Percentiles rank a stretch among this genome's conserved stretches.
Evolutionary conservation across 2,888 invertebrate genomes (phyloP).

Genomic region (Rotaria socialis): DNA sequence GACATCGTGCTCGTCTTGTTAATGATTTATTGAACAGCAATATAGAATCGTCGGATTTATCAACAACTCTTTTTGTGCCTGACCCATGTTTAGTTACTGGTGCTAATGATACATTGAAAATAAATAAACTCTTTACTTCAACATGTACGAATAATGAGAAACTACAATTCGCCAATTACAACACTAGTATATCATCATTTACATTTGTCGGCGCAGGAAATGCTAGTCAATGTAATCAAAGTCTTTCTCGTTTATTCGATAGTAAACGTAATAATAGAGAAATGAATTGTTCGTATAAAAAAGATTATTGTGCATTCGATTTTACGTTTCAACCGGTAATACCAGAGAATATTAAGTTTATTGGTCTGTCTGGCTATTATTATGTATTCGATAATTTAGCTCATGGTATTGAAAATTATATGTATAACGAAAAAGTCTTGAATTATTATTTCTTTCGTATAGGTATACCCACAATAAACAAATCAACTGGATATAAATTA

Average conservation of each 20-base stretch:
- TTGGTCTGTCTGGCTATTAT: slow-evolving; percentile 29
- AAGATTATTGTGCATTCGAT: slow-evolving; percentile 28
- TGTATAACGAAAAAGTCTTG: too few species aligned
- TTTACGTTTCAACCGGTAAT: slow-evolving; percentile 2
- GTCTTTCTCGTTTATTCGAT: not conserved
- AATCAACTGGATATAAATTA: not conserved
- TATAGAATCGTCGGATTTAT: too few species aligned
- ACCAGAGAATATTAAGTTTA: not conserved
- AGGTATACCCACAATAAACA: not conserved
- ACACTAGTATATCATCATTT: not conserved
- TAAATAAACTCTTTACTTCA: not conserved
- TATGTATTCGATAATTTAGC: slow-evolving; percentile 35
- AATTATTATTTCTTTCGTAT: not conserved
- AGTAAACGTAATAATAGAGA: not conserved
- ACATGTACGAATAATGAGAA: slow-evolving; percentile 6
- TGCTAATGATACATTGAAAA: not conserved
- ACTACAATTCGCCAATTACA: not conserved
- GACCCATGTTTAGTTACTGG: slow-evolving; percentile 10
- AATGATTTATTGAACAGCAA: not conserved
- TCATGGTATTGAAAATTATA: not conserved
- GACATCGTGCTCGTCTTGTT: slow-evolving; percentile 4
- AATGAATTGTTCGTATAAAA: not conserved
- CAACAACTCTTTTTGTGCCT: not conserved
- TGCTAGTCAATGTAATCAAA: not conserved
- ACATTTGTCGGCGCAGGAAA: not conserved